Evolutionary conservation across 2,888 invertebrate genomes (phyloP).

Genomic region (Colostygia pectinataria): DNA sequence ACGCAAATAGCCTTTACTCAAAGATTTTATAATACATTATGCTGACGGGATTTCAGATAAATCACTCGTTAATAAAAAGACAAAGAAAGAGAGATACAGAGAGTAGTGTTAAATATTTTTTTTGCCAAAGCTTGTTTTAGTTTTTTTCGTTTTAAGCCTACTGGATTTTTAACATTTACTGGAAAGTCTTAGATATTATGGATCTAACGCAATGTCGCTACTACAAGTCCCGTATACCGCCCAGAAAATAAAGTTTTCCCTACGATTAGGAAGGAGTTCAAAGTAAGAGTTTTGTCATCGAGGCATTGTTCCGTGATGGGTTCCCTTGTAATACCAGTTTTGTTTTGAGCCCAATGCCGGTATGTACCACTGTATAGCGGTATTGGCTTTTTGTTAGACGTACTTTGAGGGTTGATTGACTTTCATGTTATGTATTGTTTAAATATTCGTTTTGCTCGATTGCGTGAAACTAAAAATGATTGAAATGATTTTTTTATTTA

Average conservation of each 20-base stretch:
- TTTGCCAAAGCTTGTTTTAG: too few relatives aligned
- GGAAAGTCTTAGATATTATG: background rate
- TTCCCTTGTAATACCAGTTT: slow-evolving; percentile 58
- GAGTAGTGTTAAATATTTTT: too few relatives aligned
- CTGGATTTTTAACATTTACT: too few relatives aligned
- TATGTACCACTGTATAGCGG: slow-evolving; percentile 10
- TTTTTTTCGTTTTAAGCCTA: too few relatives aligned
- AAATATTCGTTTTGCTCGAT: background rate
- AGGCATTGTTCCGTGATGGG: slow-evolving; percentile 65
- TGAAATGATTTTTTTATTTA: too few relatives aligned
- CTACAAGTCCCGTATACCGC: slow-evolving; percentile 26
- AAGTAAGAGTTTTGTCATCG: slow-evolving; percentile 76
- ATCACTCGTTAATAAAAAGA: too few relatives aligned
- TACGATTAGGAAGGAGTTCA: slow-evolving; percentile 77
- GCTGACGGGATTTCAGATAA: too few relatives aligned
- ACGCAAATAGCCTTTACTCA: background rate
- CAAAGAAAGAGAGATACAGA: too few relatives aligned
- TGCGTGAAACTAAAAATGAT: too few relatives aligned
- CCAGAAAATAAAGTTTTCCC: slow-evolving; percentile 79
- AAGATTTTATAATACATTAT: too few relatives aligned
- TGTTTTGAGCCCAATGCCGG: slow-evolving; percentile 35
- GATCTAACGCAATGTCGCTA: slow-evolving; percentile 37
- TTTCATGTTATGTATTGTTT: slow-evolving; percentile 29
- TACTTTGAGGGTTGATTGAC: slow-evolving; percentile 33
- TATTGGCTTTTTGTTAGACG: slow-evolving; percentile 30